Evolutionary conservation across 2,113 vertebrate species (phyloP).

Genomic region (Felis catus): F.catus_Fca126_mat1.0 CM031412.1:103563001-103563500

Average conservation of each 20-base stretch:
- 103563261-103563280: not conserved
- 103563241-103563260: not conserved
- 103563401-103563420: not conserved
- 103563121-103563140: not conserved
- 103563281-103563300: not conserved
- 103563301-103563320: not conserved
- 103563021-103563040: not conserved
- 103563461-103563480: not conserved
- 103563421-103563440: constrained; percentile 5
- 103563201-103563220: not conserved
- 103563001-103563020: not conserved
- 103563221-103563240: not conserved
- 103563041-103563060: not conserved
- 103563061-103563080: not conserved
- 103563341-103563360: not conserved
- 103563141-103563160: not conserved
- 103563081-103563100: not conserved
- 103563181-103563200: not conserved
- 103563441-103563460: not conserved
- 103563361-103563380: not conserved
- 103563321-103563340: not conserved
- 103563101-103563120: not conserved
- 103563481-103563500: not conserved
- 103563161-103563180: not conserved
- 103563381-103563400: not conserved